phyloP scores from a whole-genome alignment of 2,888 invertebrate species.

The Sphinx pinastri region DNA sequence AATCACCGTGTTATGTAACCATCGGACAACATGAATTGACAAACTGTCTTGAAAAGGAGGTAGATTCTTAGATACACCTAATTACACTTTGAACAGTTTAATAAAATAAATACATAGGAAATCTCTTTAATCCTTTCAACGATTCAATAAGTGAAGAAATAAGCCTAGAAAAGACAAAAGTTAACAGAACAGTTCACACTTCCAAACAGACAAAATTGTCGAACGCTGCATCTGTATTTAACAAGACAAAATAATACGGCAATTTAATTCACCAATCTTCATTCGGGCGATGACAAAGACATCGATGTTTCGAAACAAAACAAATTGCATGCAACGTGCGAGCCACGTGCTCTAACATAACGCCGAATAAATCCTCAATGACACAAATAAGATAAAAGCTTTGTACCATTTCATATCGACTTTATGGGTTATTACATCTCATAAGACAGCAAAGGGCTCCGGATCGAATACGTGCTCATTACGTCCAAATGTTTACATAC shows the following conservation, averaged over 20 bases:
- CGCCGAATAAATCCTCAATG: slow-evolving; percentile 22
- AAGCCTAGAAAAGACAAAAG: neutral
- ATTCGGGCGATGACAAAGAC: neutral
- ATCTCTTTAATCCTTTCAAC: too few species aligned
- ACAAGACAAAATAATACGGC: neutral
- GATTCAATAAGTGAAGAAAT: neutral
- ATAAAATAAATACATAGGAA: too few species aligned
- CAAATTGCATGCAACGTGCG: slow-evolving; percentile 14
- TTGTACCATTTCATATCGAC: slow-evolving; percentile 27
- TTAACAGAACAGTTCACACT: neutral
- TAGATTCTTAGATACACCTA: neutral
- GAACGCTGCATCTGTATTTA: too few species aligned
- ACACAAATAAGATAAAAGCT: slow-evolving; percentile 27
- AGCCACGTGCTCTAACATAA: slow-evolving; percentile 4
- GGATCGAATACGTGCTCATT: slow-evolving; percentile 35
- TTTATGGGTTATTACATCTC: slow-evolving; percentile 30
- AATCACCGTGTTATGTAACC: neutral
- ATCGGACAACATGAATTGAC: neutral
- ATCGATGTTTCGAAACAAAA: slow-evolving; percentile 19
- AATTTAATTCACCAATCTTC: slow-evolving; percentile 29
- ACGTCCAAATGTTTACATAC: slow-evolving; percentile 39
- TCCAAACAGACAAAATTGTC: too few species aligned
- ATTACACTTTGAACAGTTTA: too few species aligned
- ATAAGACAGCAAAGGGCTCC: slow-evolving; percentile 38
- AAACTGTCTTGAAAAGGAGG: neutral